Evolutionary conservation across 1,140 invertebrate species (phyloP).

Genomic region (Drosophila fuyamai): DNA sequence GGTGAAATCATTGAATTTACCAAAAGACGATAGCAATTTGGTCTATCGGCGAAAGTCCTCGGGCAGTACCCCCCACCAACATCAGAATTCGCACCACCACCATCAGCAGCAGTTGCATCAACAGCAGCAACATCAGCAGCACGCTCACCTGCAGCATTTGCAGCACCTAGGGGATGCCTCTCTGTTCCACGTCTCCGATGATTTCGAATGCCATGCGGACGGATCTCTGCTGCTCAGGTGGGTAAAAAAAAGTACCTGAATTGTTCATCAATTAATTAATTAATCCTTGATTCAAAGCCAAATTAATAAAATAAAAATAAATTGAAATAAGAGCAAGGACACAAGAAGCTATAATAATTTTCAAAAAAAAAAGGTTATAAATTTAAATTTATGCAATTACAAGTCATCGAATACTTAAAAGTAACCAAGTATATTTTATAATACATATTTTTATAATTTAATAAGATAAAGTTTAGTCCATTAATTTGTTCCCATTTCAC

Average conservation of each 20-base stretch:
- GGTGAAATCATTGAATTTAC: conserved; percentile 79
- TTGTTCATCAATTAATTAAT: too few species aligned
- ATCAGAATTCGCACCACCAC: conserved; percentile 33
- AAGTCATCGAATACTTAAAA: too few species aligned
- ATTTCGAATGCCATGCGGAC: conserved; percentile 81
- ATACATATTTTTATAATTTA: too few species aligned
- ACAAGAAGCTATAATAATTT: too few species aligned
- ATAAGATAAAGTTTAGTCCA: too few species aligned
- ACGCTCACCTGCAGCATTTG: conserved; percentile 44
- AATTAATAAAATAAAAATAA: background rate
- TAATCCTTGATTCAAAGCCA: background rate
- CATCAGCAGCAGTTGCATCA: conserved; percentile 25
- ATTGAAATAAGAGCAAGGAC: background rate
- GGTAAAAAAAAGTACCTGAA: conserved; percentile 8
- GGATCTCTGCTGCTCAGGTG: conserved; percentile 77
- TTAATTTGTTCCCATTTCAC: too few species aligned
- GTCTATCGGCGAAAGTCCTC: conserved; percentile 87
- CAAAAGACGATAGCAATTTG: conserved; percentile 85
- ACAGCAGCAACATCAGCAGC: conserved; percentile 51
- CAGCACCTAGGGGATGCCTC: conserved; percentile 64
- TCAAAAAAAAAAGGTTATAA: too few species aligned
- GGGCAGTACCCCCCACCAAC: conserved; percentile 85
- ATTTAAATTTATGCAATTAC: too few species aligned
- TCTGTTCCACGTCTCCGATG: conserved; percentile 68
- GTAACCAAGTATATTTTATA: too few species aligned